A percentile compares a stretch with the other conserved stretches of the same genome.
Conservation (phyloP, 1,140 invertebrate genomes). For the Drosophila nikananu region DNA sequence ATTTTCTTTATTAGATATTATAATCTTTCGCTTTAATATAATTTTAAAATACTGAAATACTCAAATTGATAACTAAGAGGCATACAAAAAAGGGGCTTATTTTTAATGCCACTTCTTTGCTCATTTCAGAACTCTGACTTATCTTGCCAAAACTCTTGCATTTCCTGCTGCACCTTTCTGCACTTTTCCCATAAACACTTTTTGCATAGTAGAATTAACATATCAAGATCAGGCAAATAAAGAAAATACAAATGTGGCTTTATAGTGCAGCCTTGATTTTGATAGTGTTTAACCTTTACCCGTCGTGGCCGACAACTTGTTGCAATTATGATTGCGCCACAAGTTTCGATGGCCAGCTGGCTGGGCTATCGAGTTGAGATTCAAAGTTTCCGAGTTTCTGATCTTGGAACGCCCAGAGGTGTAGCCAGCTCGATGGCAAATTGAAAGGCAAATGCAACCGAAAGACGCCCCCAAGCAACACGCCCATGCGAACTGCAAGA, state of each 20-base stretch:
- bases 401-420: slow-evolving; percentile 70
- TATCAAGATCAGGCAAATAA: slow-evolving; percentile 32
- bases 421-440: slow-evolving; percentile 69
- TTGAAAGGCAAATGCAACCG: slow-evolving; percentile 69
- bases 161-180: slow-evolving; percentile 1
- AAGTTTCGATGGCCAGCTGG: slow-evolving; percentile 35
- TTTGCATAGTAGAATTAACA: slow-evolving; percentile 29
- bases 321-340: slow-evolving; percentile 67
- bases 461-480: slow-evolving; percentile 68
- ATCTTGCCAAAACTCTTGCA: background rate
- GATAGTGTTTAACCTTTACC: slow-evolving; percentile 25
- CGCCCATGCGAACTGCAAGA: slow-evolving; percentile 46
- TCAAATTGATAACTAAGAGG: background rate
- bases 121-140: background rate
- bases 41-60: background rate
- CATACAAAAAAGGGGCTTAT: background rate
- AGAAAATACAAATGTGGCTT: slow-evolving; percentile 4
- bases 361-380: background rate
- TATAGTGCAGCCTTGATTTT: slow-evolving; percentile 35
- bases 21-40: background rate
- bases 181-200: background rate
- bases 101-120: background rate
- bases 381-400: slow-evolving; percentile 15
- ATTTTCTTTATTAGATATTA: background rate
- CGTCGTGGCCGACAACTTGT: slow-evolving; percentile 31